Evolutionary conservation across 35 echinoderm and acorn worm genomes (phyloP).

Genomic region (Ophiothrix spiculata): DNA sequence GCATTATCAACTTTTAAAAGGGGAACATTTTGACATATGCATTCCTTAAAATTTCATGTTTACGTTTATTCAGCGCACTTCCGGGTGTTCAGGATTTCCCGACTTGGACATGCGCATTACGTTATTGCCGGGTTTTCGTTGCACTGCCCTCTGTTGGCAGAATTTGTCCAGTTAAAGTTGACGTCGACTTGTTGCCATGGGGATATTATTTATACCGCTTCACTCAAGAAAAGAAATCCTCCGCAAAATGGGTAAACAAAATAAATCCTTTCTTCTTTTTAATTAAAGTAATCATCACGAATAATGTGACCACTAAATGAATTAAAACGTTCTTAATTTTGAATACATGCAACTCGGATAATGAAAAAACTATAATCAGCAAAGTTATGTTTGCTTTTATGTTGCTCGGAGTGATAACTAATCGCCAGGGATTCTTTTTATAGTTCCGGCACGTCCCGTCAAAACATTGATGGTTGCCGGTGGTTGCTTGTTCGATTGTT

Average conservation of each 20-base stretch:
- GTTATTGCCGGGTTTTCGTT: no score
- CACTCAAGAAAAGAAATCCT: not conserved
- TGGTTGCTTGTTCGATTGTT: not conserved
- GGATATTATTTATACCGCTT: slow-evolving; percentile 47
- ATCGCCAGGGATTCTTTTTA: not conserved
- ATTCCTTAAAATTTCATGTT: no score
- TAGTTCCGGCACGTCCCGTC: not conserved
- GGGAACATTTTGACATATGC: no score
- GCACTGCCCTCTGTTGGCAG: no score
- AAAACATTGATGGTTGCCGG: not conserved
- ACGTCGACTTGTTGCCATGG: slow-evolving; percentile 31
- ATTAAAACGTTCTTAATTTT: not conserved
- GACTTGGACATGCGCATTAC: no score
- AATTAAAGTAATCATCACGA: not conserved
- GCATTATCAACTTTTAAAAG: no score
- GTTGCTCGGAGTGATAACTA: not conserved
- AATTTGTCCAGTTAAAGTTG: no score
- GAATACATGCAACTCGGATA: not conserved
- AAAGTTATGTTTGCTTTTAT: not conserved
- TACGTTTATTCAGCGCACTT: no score
- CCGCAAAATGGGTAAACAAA: not conserved
- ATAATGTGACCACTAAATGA: not conserved
- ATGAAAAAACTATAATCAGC: not conserved
- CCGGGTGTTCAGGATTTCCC: no score
- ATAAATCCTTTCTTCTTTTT: not conserved